These are phyloP conservation scores for Jacana jacana DNA, from an alignment of 2,113 vertebrate genomes.

Conservation along the genomic window DNA sequence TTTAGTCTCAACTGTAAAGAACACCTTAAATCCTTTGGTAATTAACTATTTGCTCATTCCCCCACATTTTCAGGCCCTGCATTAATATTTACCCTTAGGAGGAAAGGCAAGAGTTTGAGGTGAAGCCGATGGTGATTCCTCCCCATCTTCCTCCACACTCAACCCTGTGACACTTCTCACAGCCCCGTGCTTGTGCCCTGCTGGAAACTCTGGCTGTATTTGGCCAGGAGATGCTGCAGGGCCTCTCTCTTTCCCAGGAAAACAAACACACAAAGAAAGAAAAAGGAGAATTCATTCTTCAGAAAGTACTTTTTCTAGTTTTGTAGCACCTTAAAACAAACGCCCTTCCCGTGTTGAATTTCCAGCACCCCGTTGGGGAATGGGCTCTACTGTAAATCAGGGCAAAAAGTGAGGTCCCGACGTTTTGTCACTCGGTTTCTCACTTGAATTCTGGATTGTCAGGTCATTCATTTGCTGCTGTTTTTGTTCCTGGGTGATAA, in stretches of 20 bases:
- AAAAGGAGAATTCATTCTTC: neutral
- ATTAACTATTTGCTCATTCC: neutral
- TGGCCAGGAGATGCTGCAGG: neutral
- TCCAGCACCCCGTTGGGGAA: neutral
- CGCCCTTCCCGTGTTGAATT: fast-evolving
- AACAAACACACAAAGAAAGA: neutral
- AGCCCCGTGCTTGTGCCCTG: neutral
- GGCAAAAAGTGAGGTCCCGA: neutral
- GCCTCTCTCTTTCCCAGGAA: neutral
- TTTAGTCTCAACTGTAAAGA: neutral
- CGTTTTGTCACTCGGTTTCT: neutral
- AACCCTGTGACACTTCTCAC: neutral
- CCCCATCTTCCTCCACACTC: neutral
- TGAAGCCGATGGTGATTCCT: neutral
- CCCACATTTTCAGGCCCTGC: neutral
- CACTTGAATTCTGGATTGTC: neutral
- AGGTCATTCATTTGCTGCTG: neutral
- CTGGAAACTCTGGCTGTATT: neutral
- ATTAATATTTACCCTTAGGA: neutral
- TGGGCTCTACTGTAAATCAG: neutral
- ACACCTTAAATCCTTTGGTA: neutral
- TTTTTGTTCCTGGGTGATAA: neutral
- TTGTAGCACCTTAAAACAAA: neutral
- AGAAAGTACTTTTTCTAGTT: neutral
- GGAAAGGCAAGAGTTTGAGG: neutral